These are phyloP conservation scores for Zootermopsis nevadensis DNA, from an alignment of 2,888 invertebrate species.

Conservation along the genomic window DNA sequence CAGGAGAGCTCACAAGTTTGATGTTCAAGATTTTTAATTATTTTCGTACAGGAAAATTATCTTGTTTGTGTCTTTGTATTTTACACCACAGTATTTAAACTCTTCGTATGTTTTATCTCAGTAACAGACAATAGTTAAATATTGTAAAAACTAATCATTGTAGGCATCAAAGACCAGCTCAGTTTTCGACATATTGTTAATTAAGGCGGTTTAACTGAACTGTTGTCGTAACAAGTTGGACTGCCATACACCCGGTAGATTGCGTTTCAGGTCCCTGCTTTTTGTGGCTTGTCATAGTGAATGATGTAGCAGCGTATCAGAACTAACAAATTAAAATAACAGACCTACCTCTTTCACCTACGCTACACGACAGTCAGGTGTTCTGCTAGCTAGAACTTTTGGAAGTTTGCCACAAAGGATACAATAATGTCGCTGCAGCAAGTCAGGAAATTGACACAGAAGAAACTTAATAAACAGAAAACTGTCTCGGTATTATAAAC, in stretches of 20 bases:
- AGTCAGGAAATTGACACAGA: background rate
- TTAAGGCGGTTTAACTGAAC: too few species aligned
- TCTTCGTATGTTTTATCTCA: too few species aligned
- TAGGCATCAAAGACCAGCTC: too few species aligned
- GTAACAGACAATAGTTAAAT: too few species aligned
- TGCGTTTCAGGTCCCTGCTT: background rate
- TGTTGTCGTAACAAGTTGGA: too few species aligned
- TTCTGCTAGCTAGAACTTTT: slow-evolving; percentile 30
- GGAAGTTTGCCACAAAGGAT: slow-evolving; percentile 42
- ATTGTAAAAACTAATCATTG: too few species aligned
- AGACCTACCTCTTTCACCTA: slow-evolving; percentile 32
- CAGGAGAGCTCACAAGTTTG: too few species aligned
- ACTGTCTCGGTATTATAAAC: slow-evolving; percentile 16
- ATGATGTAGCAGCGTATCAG: slow-evolving; percentile 16
- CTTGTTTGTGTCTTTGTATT: too few species aligned
- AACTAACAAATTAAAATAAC: slow-evolving; percentile 17
- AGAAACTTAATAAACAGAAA: background rate
- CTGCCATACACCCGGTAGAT: background rate
- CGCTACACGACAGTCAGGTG: slow-evolving; percentile 45
- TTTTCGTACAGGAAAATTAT: too few species aligned
- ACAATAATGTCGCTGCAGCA: slow-evolving; percentile 40
- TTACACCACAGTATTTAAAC: too few species aligned
- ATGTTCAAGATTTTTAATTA: too few species aligned
- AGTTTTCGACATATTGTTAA: too few species aligned
- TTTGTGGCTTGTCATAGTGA: background rate